These are phyloP conservation scores for Drosophila persimilis DNA, from an alignment of 1,140 invertebrate species.

Conservation along the genomic window DNA sequence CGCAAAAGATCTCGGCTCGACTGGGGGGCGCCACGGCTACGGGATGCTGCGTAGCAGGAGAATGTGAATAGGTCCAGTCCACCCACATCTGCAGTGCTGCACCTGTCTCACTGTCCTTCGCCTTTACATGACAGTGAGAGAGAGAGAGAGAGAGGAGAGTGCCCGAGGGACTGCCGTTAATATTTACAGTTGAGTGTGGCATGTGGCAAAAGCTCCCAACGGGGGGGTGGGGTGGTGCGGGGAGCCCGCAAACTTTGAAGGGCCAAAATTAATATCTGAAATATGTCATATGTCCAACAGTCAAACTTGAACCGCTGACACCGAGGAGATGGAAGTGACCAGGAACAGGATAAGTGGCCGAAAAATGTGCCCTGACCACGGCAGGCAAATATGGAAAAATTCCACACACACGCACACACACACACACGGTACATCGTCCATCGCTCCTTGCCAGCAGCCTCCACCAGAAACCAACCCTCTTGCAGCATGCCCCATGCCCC, in stretches of 20 bases:
- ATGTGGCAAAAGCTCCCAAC: constrained; percentile 14
- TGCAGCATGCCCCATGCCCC: neutral
- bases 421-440: neutral
- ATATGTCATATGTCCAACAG: constrained; percentile 38
- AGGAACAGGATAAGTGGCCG: constrained; percentile 2
- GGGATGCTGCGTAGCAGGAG: constrained; percentile 12
- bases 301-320: constrained; percentile 11
- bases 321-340: neutral
- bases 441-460: constrained; percentile 1
- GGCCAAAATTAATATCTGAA: constrained; percentile 62
- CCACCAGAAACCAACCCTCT: neutral
- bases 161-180: constrained; percentile 41
- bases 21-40: no score
- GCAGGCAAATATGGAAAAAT: constrained; percentile 51
- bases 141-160: neutral
- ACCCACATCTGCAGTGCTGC: neutral
- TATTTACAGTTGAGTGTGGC: constrained; percentile 30
- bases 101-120: no score
- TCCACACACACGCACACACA: constrained; percentile 15
- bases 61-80: constrained; percentile 2
- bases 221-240: neutral
- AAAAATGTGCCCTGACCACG: constrained; percentile 28
- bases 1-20: constrained; percentile 18
- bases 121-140: no score
- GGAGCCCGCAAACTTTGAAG: constrained; percentile 16